Conservation (phyloP, 1,140 invertebrate species). For the Gonioctena quinquepunctata region DNA sequence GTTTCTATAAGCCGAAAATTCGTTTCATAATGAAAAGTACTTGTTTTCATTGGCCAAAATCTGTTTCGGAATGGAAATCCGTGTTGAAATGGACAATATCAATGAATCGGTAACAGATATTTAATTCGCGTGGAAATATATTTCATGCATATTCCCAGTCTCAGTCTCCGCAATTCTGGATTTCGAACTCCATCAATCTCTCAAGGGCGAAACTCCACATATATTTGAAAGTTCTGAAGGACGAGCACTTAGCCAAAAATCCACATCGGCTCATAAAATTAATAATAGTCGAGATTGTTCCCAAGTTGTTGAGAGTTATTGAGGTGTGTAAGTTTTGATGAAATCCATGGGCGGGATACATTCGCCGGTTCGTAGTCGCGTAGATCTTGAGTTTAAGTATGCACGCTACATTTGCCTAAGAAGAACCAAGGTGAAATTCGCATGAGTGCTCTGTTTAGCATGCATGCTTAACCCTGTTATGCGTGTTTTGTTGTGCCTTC, state of each 20-base stretch:
- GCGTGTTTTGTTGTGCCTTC: conserved; percentile 10
- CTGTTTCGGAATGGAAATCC: too few relatives aligned
- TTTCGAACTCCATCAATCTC: too few relatives aligned
- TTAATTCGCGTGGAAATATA: too few relatives aligned
- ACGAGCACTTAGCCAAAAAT: background rate
- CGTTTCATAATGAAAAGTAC: too few relatives aligned
- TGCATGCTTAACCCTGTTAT: conserved; percentile 30
- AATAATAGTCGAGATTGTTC: background rate
- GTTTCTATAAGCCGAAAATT: too few relatives aligned
- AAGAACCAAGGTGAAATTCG: conserved; percentile 20
- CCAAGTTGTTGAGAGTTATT: conserved; percentile 21
- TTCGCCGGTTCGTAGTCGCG: too few relatives aligned
- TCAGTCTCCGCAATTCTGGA: too few relatives aligned
- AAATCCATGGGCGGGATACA: too few relatives aligned
- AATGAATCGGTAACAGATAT: too few relatives aligned
- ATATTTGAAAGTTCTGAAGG: background rate
- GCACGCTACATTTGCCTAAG: conserved; percentile 24
- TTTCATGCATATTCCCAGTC: too few relatives aligned
- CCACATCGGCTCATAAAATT: background rate
- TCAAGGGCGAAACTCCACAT: background rate
- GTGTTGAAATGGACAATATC: too few relatives aligned
- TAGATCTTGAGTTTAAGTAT: background rate
- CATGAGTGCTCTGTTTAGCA: conserved; percentile 22
- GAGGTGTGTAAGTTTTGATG: conserved; percentile 16
- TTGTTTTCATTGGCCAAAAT: too few relatives aligned